Base-by-base conservation (phyloP, 2,113 vertebrate genomes). In the Empidonax alnorum region DNA sequence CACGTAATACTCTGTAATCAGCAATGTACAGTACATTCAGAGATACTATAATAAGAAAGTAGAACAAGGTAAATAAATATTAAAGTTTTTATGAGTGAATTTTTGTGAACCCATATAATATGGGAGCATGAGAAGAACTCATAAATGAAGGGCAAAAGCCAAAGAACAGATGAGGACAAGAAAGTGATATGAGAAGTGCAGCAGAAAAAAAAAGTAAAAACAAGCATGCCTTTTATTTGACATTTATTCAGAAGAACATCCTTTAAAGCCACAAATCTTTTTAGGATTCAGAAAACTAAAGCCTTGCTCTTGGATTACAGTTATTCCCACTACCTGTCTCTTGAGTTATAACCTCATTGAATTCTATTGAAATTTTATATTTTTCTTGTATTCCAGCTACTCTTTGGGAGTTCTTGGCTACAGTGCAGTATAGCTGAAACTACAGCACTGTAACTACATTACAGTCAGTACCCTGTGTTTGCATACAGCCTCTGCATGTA, bases 21-120 rank as follows among this genome's bases (percentile, higher is more conserved):
- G 92, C 94, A 96, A 91, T 75, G 75, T 75, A 91, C 96, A 90
- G 79, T 96, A 85, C 68, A 72, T 41, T 73, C 81, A 84, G 55
- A 86, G 49, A 72, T 24, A 46, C 27, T 93, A 46, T 13, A 91
- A 90, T 67, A 89, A 87, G 78, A 94, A 92, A 47, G 50, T 22
- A 58, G 31, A 9, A 79, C 62, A 73, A 66, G 68, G 90, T 94
- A 97, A 93, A 92, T 74, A 97, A 97, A 91, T 56, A 89, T 35
- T 95, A 93, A 94, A 77, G 30, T 46, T 44, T 96, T 96, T 97
- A 96, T 91, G 92, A 93, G 81, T 58, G 81, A 96, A 86, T 83
- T 95, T 82, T n/a, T 12, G 41, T 83, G 79, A 80, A 35, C 72
- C 79, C 41, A 39, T 81, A 35, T 59, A 85, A 88, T 24, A 21